phyloP scores from a whole-genome alignment of 2,113 vertebrate species.

The Phycodurus eques region DNA sequence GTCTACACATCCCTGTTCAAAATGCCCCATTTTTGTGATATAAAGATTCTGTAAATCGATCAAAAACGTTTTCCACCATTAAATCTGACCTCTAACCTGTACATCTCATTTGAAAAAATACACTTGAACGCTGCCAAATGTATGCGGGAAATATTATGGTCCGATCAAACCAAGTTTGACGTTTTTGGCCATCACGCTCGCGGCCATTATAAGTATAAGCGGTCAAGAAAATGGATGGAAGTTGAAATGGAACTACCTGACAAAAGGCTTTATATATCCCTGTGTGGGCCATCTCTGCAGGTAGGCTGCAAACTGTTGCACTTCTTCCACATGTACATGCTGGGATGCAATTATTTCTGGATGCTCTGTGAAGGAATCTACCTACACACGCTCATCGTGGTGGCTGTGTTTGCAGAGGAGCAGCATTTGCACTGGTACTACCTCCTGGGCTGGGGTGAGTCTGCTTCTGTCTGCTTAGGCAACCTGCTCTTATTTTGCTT shows the following conservation, averaged over 20 bases:
- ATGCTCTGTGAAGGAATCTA: slow-evolving; percentile 99
- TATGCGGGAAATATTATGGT: too few relatives aligned
- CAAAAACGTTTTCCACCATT: too few relatives aligned
- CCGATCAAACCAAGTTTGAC: too few relatives aligned
- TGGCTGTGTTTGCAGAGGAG: slow-evolving; percentile 88
- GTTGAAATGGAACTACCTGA: background rate
- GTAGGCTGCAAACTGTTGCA: slow-evolving; percentile 91
- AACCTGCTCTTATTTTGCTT: background rate
- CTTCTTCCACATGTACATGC: slow-evolving; percentile 94
- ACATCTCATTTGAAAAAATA: too few relatives aligned
- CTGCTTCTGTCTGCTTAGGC: slow-evolving; percentile 67
- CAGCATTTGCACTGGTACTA: slow-evolving; percentile 94
- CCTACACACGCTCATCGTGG: slow-evolving; percentile 92
- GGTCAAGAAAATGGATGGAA: too few relatives aligned
- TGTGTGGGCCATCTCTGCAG: slow-evolving; percentile 64
- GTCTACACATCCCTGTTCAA: background rate
- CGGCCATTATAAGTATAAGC: too few relatives aligned
- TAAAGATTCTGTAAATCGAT: too few relatives aligned
- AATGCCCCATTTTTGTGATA: background rate
- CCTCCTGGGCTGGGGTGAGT: slow-evolving; percentile 97
- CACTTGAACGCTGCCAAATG: too few relatives aligned
- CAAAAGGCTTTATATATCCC: background rate
- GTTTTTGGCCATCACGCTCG: too few relatives aligned
- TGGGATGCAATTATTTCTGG: slow-evolving; percentile 98
- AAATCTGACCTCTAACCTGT: too few relatives aligned